Evolutionary conservation across 1,140 invertebrate species (phyloP).

Genomic region (Danaus plexippus): DNA sequence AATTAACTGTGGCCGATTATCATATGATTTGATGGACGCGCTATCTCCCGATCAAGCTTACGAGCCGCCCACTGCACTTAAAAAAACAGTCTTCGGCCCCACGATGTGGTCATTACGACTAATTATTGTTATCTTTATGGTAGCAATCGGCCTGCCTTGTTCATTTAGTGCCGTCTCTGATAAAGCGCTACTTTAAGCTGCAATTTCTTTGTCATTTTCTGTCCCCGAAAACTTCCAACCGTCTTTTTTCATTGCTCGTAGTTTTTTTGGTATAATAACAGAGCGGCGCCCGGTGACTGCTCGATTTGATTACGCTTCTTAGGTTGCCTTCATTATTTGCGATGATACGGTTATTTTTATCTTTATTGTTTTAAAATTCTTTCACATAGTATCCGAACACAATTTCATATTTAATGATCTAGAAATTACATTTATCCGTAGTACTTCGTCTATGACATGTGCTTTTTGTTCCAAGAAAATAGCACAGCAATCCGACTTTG

Average conservation of each 20-base stretch:
- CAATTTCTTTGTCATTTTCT: constrained; percentile 54
- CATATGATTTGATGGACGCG: constrained; percentile 69
- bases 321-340: constrained; percentile 58
- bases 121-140: constrained; percentile 70
- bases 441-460: constrained; percentile 8
- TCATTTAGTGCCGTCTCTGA: constrained; percentile 45
- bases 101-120: constrained; percentile 57
- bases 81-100: constrained; percentile 39
- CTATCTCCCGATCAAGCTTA: constrained; percentile 56
- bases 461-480: constrained; percentile 21
- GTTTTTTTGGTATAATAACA: constrained; percentile 50
- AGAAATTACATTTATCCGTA: constrained; percentile 16
- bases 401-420: constrained; percentile 16
- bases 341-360: constrained; percentile 53
- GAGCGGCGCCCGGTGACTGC: constrained; percentile 34
- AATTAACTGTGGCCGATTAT: constrained; percentile 69
- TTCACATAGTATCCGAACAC: constrained; percentile 21
- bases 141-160: constrained; percentile 59
- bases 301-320: constrained; percentile 43
- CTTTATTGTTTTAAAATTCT: constrained; percentile 43
- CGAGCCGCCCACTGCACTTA: constrained; percentile 54
- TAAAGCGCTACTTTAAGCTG: constrained; percentile 51
- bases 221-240: constrained; percentile 37
- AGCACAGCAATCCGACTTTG: constrained; percentile 15
- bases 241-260: constrained; percentile 33